Evolutionary conservation across 2,113 vertebrate species (phyloP), one percentile per base, ranked within the genome.

Genomic region (Dolichallabes microphthalmus): DNA sequence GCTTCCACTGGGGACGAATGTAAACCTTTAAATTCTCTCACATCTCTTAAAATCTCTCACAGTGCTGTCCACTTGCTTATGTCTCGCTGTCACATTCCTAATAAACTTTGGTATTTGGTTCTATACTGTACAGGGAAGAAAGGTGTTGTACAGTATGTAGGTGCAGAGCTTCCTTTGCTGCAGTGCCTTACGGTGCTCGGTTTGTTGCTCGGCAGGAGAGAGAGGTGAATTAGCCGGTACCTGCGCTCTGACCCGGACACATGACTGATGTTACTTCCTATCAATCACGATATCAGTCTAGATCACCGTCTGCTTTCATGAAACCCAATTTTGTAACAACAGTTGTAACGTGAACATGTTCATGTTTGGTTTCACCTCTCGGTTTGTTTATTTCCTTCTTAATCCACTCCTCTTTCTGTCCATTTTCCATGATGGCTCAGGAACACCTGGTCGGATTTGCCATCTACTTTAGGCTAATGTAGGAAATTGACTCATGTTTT

Each of bases 401-500:
- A 66, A 68, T 68, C 73, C 66, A 80, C 61, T 63, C 57, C 39
- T n/a, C n/a, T 10, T 22, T 53, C 61, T 27, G 25, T 82, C 35
- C 79, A 79, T 68, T 88, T 85, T 84, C 79, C 78, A 17, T 80
- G 15, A 14, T 80, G 22, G 82, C 55, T 82, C 55, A 75, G 83
- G 89, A 89, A 91, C 76, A 86, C 79, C 86, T 87, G 89, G 57
- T 89, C 68, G 55, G 52, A 86, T 82, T 89, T 91, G 89, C 88
- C 84, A 82, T 92, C 89, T 90, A 87, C 87, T 61, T 78, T 82
- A 45, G 76, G 20, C 75, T 83, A 87, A 63, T 57, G 63, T 89
- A 90, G 90, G 89, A 92, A 93, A 93, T 92, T 86, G 89, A 91
- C 89, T 92, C 2, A 3, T 79, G 6, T 57, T 91, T 89, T 91